Base-by-base conservation (phyloP, 2,113 vertebrate genomes). In the Chunga burmeisteri region DNA sequence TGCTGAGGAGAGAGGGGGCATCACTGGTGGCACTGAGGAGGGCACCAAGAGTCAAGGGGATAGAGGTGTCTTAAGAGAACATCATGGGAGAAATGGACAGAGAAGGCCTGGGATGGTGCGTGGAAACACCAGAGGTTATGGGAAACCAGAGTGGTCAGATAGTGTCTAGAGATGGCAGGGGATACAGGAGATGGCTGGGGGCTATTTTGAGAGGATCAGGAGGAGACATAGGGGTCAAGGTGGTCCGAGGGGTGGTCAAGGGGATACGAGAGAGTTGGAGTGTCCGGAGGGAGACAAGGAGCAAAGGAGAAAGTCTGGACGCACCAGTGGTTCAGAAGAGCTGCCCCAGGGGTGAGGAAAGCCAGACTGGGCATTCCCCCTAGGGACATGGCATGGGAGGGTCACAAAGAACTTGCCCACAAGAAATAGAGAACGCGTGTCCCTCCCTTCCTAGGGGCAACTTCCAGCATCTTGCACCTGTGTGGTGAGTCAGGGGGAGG, bases 1-100 rank as follows among this genome's bases (percentile, higher is more conserved):
- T 99, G 99, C 99, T 99, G 92, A 70, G 72, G 68, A 71, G 84
- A 77, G 83, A 96, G 55, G 27, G 5, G 59, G 52, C 11, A 26
- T 75, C 81, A 32, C 55, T 27, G 91, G 42, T 65, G 90, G 67
- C 38, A 12, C 0, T 4, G 13, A 34, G 86, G 75, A 84, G 22
- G 56, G 62, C 5, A 2, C 13, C 11, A 3, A 40, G 11, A 59
- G 20, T 50, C 19, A 15, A 50, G 70, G 38, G 27, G 46, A 4
- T 4, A 16, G 2, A 2, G 70, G 25, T 44, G 22, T 40, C 10
- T 47, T 46, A 59, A 36, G 13, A 38, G 36, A 44, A 3, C 13
- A 2, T 6, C 14, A 8, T 0, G 34, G 46, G 74, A 66, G 18
- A 59, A 72, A 73, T 1, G 72, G 53, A n/a, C 8, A 2, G 0